Base-by-base conservation (phyloP, 2,113 vertebrate genomes). In the Lepidothrix coronata region DNA sequence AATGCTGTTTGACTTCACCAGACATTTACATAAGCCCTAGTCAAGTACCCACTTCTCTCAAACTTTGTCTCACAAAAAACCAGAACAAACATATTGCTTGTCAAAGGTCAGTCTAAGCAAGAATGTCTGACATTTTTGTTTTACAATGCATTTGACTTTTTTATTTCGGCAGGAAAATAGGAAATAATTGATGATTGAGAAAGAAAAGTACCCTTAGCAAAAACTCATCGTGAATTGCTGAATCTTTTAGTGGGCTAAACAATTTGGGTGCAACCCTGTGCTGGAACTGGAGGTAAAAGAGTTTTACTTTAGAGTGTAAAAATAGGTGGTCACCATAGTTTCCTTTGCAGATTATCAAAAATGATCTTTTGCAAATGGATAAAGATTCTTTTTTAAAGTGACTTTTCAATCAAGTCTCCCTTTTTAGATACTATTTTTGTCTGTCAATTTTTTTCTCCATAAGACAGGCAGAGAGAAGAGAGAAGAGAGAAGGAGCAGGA, bases 131-230 rank as follows among this genome's bases (percentile, higher is more conserved):
- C 2, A 6, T 35, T 83, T 95, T 91, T 88, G 51, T 80, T 96
- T 88, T 68, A 77, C 62, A 85, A 81, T 58, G 30, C 20, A 57
- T 90, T 90, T 80, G 30, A 48, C 43, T 88, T 86, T 85, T 91
- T 92, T 89, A 58, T 86, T 85, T 85, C 8, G 0, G 35, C 59
- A 88, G 48, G 11, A 94, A 96, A 83, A 91, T 48, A 85, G 63
- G 46, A 95, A 93, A 90, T 94, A 93, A 95, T 84, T 92, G 79
- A 95, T 81, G 57, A 93, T 77, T 78, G 31, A 86, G 48, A 79
- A 89, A 83, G 51, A 74, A 91, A 93, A 72, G 81, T 63, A 8
- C 4, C 20, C 23, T 83, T 43, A 90, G 58, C 46, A 75, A 76
- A 91, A 90, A 74, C 9, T 35, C 59, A n/a, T 30, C 9, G 71